A percentile compares a stretch with the other conserved stretches of the same genome.
phyloP scores from a whole-genome alignment of 1,140 invertebrate genomes.

The Oryzaephilus surinamensis region DNA sequence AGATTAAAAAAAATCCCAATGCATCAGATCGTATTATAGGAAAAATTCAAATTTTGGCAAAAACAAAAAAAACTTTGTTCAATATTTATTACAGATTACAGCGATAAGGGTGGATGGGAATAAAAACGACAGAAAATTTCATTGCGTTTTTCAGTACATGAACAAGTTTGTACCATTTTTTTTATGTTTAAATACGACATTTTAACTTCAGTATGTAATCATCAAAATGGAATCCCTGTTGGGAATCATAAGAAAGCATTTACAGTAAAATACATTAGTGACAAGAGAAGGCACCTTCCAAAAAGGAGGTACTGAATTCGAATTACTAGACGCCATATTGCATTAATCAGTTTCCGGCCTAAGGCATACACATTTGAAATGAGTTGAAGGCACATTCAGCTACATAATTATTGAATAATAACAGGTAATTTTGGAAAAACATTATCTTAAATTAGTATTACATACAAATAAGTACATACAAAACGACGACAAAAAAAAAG shows the following conservation, averaged over 20 bases:
- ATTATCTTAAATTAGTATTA: background rate
- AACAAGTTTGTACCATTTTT: too few species aligned
- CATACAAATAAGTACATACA: too few species aligned
- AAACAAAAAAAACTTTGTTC: slow-evolving; percentile 6
- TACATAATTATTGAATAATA: slow-evolving; percentile 15
- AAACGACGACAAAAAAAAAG: too few species aligned
- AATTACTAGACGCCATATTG: slow-evolving; percentile 15
- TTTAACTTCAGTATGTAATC: slow-evolving; percentile 9
- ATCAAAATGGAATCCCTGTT: slow-evolving; percentile 8
- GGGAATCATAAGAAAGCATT: slow-evolving; percentile 15
- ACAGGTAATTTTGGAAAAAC: slow-evolving; percentile 12
- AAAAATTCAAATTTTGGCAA: slow-evolving; percentile 9
- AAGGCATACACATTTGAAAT: slow-evolving; percentile 14
- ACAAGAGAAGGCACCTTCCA: slow-evolving; percentile 9
- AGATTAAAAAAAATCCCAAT: too few species aligned
- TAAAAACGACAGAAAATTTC: too few species aligned
- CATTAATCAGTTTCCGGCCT: slow-evolving; percentile 17
- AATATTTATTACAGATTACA: too few species aligned
- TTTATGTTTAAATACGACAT: too few species aligned
- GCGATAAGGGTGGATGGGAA: too few species aligned
- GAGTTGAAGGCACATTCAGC: slow-evolving; percentile 11
- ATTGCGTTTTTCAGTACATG: too few species aligned
- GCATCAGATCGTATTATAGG: slow-evolving; percentile 7
- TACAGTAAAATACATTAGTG: slow-evolving; percentile 13
- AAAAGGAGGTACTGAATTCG: slow-evolving; percentile 14